A percentile compares a stretch with the other conserved stretches of the same genome.
Evolutionary conservation across 2,113 vertebrate species (phyloP).

Genomic region (Eulacestoma nigropectus): DNA sequence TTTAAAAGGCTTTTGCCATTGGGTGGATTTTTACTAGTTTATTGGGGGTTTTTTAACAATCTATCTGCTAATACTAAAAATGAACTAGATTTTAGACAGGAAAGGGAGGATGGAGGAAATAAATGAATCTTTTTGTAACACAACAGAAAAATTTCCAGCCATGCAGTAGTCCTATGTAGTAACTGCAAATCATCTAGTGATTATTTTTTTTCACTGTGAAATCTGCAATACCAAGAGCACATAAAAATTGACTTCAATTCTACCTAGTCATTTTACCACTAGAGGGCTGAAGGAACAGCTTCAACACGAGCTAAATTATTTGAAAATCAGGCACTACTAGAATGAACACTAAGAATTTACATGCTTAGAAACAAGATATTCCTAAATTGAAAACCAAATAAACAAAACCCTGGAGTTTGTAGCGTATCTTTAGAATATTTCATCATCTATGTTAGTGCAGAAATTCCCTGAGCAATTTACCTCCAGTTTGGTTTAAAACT

Average conservation of each 20-base stretch:
- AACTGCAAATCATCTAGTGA: background rate
- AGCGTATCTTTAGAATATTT: background rate
- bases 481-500: background rate
- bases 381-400: background rate
- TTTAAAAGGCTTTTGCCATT: background rate
- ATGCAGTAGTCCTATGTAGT: background rate
- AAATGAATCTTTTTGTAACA: background rate
- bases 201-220: rapidly evolving
- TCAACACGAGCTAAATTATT: rapidly evolving
- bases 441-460: background rate
- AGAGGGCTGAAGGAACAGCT: background rate
- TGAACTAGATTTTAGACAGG: background rate
- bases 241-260: background rate
- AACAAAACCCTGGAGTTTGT: background rate
- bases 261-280: background rate
- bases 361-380: background rate
- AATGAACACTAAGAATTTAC: no score
- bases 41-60: background rate
- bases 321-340: no score
- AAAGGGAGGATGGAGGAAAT: background rate
- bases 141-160: background rate
- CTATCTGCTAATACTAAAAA: background rate
- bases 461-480: background rate
- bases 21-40: background rate
- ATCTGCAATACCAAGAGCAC: rapidly evolving